phyloP scores from a whole-genome alignment of 2,113 vertebrate species.

The Burhinus bistriatus region DNA sequence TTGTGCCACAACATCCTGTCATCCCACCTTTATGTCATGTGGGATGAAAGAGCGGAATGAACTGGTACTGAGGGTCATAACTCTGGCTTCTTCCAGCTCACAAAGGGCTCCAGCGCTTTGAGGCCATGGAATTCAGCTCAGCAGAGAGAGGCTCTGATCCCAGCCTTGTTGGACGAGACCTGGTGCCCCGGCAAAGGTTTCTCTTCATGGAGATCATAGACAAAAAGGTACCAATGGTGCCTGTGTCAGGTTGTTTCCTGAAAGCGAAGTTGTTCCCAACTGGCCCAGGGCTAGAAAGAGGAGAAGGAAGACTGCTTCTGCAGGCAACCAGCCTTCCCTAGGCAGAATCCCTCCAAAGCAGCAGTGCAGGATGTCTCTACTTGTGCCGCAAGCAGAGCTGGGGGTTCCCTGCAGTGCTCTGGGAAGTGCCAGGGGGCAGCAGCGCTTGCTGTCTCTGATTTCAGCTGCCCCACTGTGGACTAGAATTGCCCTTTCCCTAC shows the following conservation, averaged over 20 bases:
- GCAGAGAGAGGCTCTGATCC: slow-evolving; percentile 69
- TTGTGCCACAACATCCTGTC: background rate
- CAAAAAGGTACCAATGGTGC: slow-evolving; percentile 83
- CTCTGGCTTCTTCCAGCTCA: slow-evolving; percentile 74
- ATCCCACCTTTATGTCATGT: background rate
- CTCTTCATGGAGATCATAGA: slow-evolving; percentile 84
- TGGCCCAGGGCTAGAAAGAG: background rate
- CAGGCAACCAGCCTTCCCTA: background rate
- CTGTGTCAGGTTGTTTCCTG: background rate
- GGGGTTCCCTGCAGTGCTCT: background rate
- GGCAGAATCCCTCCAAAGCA: background rate
- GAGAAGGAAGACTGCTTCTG: background rate
- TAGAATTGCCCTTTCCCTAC: background rate
- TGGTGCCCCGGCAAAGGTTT: slow-evolving; percentile 89
- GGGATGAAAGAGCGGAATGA: background rate
- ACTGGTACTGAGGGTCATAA: background rate
- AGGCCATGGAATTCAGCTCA: slow-evolving; percentile 82
- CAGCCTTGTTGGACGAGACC: slow-evolving; percentile 61
- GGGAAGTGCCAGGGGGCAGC: background rate
- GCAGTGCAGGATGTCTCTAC: background rate
- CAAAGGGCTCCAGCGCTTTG: slow-evolving; percentile 92
- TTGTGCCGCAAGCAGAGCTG: background rate
- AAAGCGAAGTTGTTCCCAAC: background rate
- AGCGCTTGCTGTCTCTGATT: background rate
- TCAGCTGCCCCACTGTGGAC: background rate